Conservation (phyloP, 2,113 vertebrate species). For the Saimiri boliviensis region DNA sequence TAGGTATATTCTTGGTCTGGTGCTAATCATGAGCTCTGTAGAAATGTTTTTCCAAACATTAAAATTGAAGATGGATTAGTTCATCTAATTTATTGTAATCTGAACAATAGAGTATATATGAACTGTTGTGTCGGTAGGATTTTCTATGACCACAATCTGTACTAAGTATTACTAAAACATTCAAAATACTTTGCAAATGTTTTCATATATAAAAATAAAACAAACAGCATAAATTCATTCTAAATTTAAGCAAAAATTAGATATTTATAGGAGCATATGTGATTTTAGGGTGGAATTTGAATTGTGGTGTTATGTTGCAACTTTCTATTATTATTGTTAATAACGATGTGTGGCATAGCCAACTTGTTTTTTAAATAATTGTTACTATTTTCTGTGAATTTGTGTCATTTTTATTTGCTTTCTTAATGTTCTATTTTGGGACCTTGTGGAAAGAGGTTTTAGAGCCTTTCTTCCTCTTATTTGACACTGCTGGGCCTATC, state of each 20-base stretch:
- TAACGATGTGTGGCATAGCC: neutral
- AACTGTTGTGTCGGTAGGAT: neutral
- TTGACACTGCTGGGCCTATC: neutral
- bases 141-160: neutral
- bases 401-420: constrained; percentile 50
- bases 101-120: constrained; percentile 25
- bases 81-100: constrained; percentile 65
- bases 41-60: constrained; percentile 80
- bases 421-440: constrained; percentile 51
- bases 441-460: neutral
- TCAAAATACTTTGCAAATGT: constrained; percentile 52
- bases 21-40: neutral
- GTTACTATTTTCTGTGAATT: constrained; percentile 50
- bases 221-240: constrained; percentile 50
- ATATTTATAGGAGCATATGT: neutral
- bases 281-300: constrained; percentile 29
- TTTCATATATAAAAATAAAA: constrained; percentile 64
- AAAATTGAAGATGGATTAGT: constrained; percentile 72
- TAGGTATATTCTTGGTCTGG: constrained; percentile 57
- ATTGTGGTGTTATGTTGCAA: neutral
- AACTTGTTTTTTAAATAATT: neutral
- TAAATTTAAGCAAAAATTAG: constrained; percentile 36
- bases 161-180: constrained; percentile 45
- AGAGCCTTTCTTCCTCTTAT: neutral
- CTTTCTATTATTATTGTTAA: constrained; percentile 27